A percentile compares a stretch with the other conserved stretches of the same genome.
Evolutionary conservation across 1,140 invertebrate species (phyloP).

Genomic region (Radopholus similis): DNA sequence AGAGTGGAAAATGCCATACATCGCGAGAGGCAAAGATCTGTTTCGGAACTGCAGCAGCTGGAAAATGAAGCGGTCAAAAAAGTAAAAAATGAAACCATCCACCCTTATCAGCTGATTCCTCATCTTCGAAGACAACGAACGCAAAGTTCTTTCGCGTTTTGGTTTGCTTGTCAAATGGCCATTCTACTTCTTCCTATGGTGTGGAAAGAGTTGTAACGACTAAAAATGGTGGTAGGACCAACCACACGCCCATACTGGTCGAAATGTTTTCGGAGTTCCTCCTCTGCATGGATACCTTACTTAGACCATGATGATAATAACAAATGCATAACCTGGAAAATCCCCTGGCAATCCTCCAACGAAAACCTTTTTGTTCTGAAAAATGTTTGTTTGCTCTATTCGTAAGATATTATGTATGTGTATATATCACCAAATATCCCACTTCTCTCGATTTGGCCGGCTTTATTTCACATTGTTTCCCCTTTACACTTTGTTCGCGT

Average conservation of each 20-base stretch:
- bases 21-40: conserved; percentile 49
- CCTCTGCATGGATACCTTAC: conserved; percentile 37
- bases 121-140: conserved; percentile 60
- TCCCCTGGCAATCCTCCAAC: conserved; percentile 58
- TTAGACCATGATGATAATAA: conserved; percentile 17
- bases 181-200: conserved; percentile 18
- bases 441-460: conserved; percentile 57
- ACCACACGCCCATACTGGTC: conserved; percentile 54
- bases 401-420: not conserved
- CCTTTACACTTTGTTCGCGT: conserved; percentile 58
- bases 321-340: conserved; percentile 29
- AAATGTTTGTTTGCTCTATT: not conserved
- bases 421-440: conserved; percentile 10
- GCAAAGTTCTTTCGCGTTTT: conserved; percentile 58
- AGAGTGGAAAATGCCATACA: conserved; percentile 27
- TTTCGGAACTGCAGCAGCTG: conserved; percentile 48
- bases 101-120: conserved; percentile 58
- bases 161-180: conserved; percentile 55
- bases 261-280: conserved; percentile 56
- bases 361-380: conserved; percentile 59
- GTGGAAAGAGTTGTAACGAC: no score
- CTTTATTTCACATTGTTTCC: conserved; percentile 56
- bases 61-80: no score
- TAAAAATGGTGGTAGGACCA: no score
- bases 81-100: no score